Base-by-base conservation (phyloP, 2,797 vertebrate species). In the Salmo trutta region DNA sequence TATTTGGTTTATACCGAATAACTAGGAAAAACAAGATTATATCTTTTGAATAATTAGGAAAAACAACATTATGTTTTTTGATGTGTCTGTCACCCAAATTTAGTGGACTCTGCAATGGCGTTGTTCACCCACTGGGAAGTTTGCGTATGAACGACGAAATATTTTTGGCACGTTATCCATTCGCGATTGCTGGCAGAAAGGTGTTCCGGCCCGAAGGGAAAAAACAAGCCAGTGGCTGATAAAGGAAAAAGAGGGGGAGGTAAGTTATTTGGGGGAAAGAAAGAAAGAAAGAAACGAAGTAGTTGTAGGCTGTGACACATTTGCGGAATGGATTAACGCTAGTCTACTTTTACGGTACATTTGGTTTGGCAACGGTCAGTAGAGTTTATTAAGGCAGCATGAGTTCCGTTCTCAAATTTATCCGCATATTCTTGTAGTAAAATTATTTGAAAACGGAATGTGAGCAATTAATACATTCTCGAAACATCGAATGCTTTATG, bases 241-340 rank as follows among this genome's bases (percentile, higher is more conserved):
- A 88, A 90, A 91, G 87, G 76, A 56, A 33, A 83, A 84, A 83
- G 82, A 80, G 82, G 92, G 84, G 93, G 92, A 92, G 93, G 92
- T 83, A 89, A 79, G 92, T 92, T 88, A 91, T 91, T 85, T 88
- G 92, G 89, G 90, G 87, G 90, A 92, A 93, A 94, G 94, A 94
- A 95, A 93, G 90, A 92, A 93, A 94, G 94, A 94, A 95, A 93
- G 93, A 91, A 92, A 90, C 90, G 87, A 91, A 91, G 91, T 92
- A 91, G 88, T 90, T 84, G 89, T 90, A 85, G 59, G 59, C 59
- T 27, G 86, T 86, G 73, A 62, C 71, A 85, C 84, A 79, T 87
- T 85, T 84, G 84, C 16, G 87, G 87, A 88, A 89, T 82, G 85
- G 87, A 87, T 88, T 76, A 76, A 75, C 73, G 21, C 59, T 64